A percentile compares a stretch with the other conserved stretches of the same genome.
phyloP scores from a whole-genome alignment of 2,113 vertebrate species.

The Gobius niger region DNA sequence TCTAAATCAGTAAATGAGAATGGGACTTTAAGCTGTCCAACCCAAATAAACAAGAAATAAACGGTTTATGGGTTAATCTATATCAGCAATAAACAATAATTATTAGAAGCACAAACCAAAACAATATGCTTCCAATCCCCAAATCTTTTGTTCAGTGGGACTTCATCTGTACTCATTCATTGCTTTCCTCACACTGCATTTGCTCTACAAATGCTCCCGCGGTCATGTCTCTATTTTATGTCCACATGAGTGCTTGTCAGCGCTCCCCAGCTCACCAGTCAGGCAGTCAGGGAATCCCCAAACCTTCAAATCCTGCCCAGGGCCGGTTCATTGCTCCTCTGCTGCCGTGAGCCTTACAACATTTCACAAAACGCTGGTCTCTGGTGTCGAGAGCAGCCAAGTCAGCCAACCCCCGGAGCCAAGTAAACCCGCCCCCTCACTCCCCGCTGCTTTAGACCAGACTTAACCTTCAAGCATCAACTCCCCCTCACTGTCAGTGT shows the following conservation, averaged over 20 bases:
- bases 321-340: conserved; percentile 4
- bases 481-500: conserved; percentile 24
- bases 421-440: conserved; percentile 11
- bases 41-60: no score
- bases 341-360: conserved; percentile 26
- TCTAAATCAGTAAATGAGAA: no score
- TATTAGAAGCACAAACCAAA: not conserved
- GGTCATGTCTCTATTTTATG: conserved; percentile 2
- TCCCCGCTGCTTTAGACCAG: conserved; percentile 8
- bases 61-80: no score
- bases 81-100: no score
- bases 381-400: conserved; percentile 7
- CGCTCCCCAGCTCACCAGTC: conserved; percentile 3
- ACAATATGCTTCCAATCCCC: not conserved
- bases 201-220: not conserved
- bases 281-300: conserved; percentile 2
- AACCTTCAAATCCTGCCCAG: conserved; percentile 15
- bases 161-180: not conserved
- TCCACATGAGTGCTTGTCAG: not conserved
- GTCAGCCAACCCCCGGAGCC: conserved; percentile 1
- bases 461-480: conserved; percentile 33
- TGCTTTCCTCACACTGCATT: not conserved
- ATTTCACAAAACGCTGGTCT: conserved; percentile 35
- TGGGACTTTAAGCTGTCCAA: no score
- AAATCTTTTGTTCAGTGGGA: not conserved